phyloP scores from a whole-genome alignment of 2,797 vertebrate species.

The Mustela erminea region DNA sequence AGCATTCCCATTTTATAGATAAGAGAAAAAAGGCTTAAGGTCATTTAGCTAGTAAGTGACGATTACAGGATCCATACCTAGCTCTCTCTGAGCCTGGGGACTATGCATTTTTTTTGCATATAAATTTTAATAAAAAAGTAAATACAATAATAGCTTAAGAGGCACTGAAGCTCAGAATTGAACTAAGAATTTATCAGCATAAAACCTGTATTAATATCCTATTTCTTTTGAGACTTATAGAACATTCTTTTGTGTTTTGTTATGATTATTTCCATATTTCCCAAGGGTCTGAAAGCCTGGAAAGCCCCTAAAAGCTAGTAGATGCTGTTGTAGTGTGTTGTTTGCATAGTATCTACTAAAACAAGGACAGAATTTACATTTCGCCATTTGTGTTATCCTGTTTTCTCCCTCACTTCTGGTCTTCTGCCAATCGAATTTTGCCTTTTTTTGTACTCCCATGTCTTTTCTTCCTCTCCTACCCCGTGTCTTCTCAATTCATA shows the following conservation, averaged over 20 bases:
- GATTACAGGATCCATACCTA: background rate
- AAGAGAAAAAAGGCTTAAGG: background rate
- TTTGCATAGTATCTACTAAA: background rate
- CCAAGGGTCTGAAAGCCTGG: background rate
- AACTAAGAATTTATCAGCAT: background rate
- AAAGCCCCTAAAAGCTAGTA: background rate
- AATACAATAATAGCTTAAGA: slow-evolving; percentile 10
- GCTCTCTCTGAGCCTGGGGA: slow-evolving; percentile 2
- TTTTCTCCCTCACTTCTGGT: background rate
- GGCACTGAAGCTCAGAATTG: background rate
- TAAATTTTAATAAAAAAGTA: slow-evolving; percentile 57
- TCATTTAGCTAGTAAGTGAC: slow-evolving; percentile 46
- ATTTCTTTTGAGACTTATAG: background rate
- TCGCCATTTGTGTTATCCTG: background rate
- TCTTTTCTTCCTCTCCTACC: background rate
- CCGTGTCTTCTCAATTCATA: background rate
- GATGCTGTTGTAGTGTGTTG: background rate
- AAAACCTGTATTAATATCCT: background rate
- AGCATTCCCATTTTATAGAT: slow-evolving; percentile 63
- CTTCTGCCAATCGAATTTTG: background rate
- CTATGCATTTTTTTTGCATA: slow-evolving; percentile 8
- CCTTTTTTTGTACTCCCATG: background rate
- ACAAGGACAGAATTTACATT: background rate
- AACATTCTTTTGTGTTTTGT: slow-evolving; percentile 1
- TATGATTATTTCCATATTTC: slow-evolving; percentile 15